Conservation (phyloP, 1,140 invertebrate genomes). For the Aethina tumida region DNA sequence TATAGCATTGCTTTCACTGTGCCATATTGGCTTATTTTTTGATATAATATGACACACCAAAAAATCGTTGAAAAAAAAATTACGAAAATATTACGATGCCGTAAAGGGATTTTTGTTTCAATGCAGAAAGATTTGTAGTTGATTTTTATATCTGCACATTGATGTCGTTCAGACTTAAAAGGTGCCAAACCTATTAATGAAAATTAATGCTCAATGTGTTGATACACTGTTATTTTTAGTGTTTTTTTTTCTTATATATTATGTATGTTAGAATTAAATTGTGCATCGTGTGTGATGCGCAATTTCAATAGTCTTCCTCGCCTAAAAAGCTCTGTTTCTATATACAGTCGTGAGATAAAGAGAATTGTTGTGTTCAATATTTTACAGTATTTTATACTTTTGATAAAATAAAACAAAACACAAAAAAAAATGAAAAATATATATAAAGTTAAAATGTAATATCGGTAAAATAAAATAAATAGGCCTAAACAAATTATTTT, state of each 20-base stretch:
- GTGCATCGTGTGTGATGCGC: too few species aligned
- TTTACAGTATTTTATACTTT: constrained; percentile 40
- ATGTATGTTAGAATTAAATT: constrained; percentile 8
- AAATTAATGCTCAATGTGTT: constrained; percentile 14
- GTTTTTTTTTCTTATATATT: too few species aligned
- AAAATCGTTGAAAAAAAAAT: too few species aligned
- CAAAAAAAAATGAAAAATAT: constrained; percentile 21
- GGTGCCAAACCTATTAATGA: constrained; percentile 12
- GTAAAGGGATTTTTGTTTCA: too few species aligned
- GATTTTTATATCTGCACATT: constrained; percentile 12
- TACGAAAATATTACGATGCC: too few species aligned
- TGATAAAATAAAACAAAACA: constrained; percentile 31
- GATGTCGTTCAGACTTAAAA: constrained; percentile 10
- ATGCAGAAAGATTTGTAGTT: too few species aligned
- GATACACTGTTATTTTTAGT: too few species aligned
- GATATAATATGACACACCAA: too few species aligned
- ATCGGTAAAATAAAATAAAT: constrained; percentile 18
- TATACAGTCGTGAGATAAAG: constrained; percentile 33
- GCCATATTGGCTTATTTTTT: too few species aligned
- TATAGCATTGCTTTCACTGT: too few species aligned
- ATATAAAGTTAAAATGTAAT: constrained; percentile 17
- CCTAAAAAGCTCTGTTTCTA: constrained; percentile 11
- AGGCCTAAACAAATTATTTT: constrained; percentile 11
- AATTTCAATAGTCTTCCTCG: constrained; percentile 26
- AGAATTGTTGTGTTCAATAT: constrained; percentile 39